Percentiles rank a stretch among this genome's conserved stretches.
Evolutionary conservation across 2,888 invertebrate species (phyloP).

Genomic region (Microchrysa polita): DNA sequence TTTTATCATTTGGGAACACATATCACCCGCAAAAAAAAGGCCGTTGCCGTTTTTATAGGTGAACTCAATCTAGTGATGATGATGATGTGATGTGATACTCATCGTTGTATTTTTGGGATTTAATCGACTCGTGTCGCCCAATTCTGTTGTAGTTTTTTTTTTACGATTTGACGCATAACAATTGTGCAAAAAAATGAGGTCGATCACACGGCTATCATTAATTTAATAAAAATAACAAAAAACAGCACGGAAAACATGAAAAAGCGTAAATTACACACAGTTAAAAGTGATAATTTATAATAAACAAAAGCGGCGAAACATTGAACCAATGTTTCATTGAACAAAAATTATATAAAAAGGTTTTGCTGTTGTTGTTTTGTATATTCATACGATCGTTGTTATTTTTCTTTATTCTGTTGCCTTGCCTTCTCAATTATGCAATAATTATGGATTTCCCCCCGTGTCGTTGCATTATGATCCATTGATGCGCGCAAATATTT

Average conservation of each 20-base stretch:
- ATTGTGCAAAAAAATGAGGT: too few relatives aligned
- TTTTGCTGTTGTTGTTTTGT: background rate
- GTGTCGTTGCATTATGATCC: background rate
- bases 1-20: too few relatives aligned
- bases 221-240: background rate
- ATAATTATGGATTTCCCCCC: background rate
- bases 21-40: too few relatives aligned
- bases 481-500: background rate
- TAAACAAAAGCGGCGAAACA: background rate
- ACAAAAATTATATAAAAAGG: background rate
- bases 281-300: conserved; percentile 7
- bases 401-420: background rate
- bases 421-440: background rate
- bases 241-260: background rate
- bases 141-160: too few relatives aligned
- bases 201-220: background rate
- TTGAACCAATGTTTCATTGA: background rate
- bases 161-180: too few relatives aligned
- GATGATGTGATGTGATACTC: too few relatives aligned
- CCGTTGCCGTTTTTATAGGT: too few relatives aligned
- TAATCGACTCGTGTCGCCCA: too few relatives aligned
- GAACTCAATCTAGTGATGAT: too few relatives aligned
- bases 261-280: background rate
- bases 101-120: too few relatives aligned
- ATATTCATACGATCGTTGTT: too few relatives aligned